Evolutionary conservation across 2,888 invertebrate genomes (phyloP), one percentile per base, ranked within the genome.

Genomic region (Rhagium mordax): DNA sequence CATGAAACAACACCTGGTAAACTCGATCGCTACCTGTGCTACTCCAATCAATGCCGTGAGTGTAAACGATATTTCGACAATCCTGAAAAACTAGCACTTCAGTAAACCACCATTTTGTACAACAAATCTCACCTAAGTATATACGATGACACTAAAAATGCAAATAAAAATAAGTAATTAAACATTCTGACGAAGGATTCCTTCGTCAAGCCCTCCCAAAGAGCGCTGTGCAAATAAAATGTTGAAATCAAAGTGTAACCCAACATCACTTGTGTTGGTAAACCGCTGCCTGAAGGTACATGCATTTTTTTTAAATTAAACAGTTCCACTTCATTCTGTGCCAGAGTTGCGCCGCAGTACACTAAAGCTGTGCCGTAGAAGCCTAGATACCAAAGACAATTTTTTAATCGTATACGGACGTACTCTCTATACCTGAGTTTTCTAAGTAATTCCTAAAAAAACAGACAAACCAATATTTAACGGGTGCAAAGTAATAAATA

Each of bases 301-400:
- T 72, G 67, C 76, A 80, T 80, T 55, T 74, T 80, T 53, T 78
- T 78, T 47, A 81, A 79, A 65, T 81, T 80, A 62, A 83, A 79
- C 24, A 84, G 16, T 47, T 82, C 82, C 18, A 84, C 72, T 61
- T 84, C 82, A 70, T 85, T 83, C 71, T 79, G 80, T 15, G 79
- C 74, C 41, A 86, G 75, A 21, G 84, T 84, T 5, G 84, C 83
- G n/a, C 79, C 65, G 72, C 84, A 84, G 73, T 85, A 86, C 21
- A 84, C 71, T 64, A 85, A 80, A 67, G 81, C 81, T 5, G 82
- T 82, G 8, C 81, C 78, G 72, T 84, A 85, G 71, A 86, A 86
- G 15, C 85, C 85, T 20, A 84, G 77, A 71, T 84, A 84, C 87
- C 87, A 87, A 27, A 86, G 70, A 18, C 83, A 83, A 21, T 81